Evolutionary conservation across 2,888 invertebrate species (phyloP).

Genomic region (Ametastegia equiseti): DNA sequence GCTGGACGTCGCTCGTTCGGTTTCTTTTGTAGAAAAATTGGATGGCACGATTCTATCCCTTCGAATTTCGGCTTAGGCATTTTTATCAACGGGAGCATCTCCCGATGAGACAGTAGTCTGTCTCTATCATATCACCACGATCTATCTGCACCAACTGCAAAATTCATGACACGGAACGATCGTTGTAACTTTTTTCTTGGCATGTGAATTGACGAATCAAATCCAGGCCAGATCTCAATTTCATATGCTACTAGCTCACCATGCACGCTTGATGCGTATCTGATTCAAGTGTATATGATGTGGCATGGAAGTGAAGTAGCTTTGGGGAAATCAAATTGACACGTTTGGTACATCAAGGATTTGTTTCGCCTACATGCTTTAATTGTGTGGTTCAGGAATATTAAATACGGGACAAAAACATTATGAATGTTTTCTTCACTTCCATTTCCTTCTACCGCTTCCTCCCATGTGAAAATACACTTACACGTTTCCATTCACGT

Average conservation of each 20-base stretch:
- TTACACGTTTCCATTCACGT: no score
- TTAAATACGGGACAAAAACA: no score
- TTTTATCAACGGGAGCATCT: constrained; percentile 65
- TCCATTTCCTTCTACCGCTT: no score
- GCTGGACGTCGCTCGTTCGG: neutral
- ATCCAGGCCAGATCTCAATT: constrained; percentile 9
- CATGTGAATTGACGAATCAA: constrained; percentile 42
- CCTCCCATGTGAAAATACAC: no score
- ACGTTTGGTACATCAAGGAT: no score
- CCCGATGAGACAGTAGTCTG: constrained; percentile 60
- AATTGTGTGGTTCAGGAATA: no score
- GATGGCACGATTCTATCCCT: constrained; percentile 25
- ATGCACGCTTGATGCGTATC: neutral
- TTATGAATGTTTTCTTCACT: no score
- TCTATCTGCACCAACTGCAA: constrained; percentile 63
- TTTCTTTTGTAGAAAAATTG: neutral
- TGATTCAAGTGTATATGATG: neutral
- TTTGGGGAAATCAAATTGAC: no score
- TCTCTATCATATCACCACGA: constrained; percentile 57
- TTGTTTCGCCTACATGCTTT: no score
- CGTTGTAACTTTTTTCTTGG: constrained; percentile 6
- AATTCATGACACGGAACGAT: constrained; percentile 63
- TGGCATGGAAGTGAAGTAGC: no score
- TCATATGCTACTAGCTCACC: neutral
- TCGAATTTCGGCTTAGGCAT: constrained; percentile 58